phyloP scores from a whole-genome alignment of 2,888 invertebrate genomes.

The Mycalesis mineus region DNA sequence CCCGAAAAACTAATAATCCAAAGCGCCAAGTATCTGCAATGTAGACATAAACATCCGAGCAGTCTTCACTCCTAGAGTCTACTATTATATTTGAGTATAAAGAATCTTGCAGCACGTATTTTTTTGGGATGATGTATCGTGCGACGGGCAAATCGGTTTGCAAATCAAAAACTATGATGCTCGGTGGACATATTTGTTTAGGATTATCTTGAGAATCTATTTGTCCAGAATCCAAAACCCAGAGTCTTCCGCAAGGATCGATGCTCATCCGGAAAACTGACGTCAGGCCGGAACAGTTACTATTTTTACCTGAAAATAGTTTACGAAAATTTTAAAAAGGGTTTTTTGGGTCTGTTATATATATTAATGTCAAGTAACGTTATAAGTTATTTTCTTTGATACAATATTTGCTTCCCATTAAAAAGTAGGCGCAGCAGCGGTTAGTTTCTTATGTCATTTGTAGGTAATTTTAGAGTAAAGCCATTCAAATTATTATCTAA shows the following conservation, averaged over 20 bases:
- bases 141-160: constrained; percentile 80
- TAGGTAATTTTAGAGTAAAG: too few species aligned
- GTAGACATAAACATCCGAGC: constrained; percentile 82
- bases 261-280: constrained; percentile 87
- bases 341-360: too few species aligned
- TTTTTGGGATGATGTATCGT: constrained; percentile 81
- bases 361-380: too few species aligned
- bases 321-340: too few species aligned
- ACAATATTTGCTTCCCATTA: background rate
- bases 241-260: constrained; percentile 86
- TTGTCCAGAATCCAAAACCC: constrained; percentile 89
- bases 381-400: background rate
- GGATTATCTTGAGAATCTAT: constrained; percentile 81
- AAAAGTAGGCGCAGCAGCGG: background rate
- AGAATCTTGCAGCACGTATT: constrained; percentile 82
- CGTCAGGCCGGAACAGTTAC: constrained; percentile 82
- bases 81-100: constrained; percentile 83
- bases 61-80: constrained; percentile 78
- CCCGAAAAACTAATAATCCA: constrained; percentile 80
- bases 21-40: constrained; percentile 85
- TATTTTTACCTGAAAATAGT: constrained; percentile 46
- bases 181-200: constrained; percentile 84
- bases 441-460: background rate
- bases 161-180: constrained; percentile 85
- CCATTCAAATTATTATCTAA: too few species aligned